Evolutionary conservation across 2,113 vertebrate genomes (phyloP), one percentile per base, ranked within the genome.

Genomic region (Sceloporus tristichus): DNA sequence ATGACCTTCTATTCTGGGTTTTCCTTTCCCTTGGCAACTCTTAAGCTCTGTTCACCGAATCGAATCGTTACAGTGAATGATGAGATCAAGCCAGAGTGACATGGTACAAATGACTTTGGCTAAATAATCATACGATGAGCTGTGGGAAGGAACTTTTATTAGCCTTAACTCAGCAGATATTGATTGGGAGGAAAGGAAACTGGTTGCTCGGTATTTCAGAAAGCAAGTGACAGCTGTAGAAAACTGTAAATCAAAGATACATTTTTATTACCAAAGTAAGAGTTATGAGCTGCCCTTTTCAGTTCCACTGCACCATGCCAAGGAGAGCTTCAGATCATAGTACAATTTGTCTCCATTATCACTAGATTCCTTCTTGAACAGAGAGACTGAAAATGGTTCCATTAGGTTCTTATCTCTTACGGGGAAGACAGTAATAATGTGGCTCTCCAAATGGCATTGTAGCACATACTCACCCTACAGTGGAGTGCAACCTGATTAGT

Each of bases 61-160:
- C 90, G 93, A 94, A 93, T 94, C 92, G 90, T 96, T 94, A 95
- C 68, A 66, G 92, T 95, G 95, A 95, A 90, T 93, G 94, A 96
- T 96, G 94, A 95, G 92, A 95, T 94, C 94, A 95, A 94, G 91
- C 90, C 10, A 5, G 92, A 93, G 83, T 94, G 93, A 96, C 93
- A 93, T 5, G 86, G 88, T 88, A 93, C 93, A 92, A 95, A 93
- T 94, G 93, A 93, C 94, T 96, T 94, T 92, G 94, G 94, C 93
- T 93, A 94, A 95, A 93, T 96, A 96, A 95, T 95, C 93, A 88
- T 93, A 93, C 92, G 94, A 95, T 94, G 95, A 96, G 93, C 89
- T 94, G 82, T 23, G 91, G 89, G 92, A 94, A 93, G 85, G 79
- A 86, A 90, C 79, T 93, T 95, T 94, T 95, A 94, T 96, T 95